Evolutionary conservation across 2,797 vertebrate species (phyloP).

Genomic region (Apogon hyalosoma): DNA sequence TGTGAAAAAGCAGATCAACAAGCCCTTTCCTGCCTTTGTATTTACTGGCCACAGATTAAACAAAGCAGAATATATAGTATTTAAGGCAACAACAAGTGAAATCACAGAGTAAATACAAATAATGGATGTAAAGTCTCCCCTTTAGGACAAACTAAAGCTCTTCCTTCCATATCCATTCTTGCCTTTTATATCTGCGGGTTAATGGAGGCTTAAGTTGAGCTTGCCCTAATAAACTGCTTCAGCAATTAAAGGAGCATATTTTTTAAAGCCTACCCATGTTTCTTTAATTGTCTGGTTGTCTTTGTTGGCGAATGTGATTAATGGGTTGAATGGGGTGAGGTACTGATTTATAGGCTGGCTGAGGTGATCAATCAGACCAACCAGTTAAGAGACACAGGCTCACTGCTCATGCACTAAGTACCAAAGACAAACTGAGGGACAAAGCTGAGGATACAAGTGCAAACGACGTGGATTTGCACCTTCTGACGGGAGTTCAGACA

Average conservation of each 20-base stretch:
- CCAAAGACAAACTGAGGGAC: slow-evolving; percentile 29
- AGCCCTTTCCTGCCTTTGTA: background rate
- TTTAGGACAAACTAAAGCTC: slow-evolving; percentile 12
- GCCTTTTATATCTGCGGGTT: slow-evolving; percentile 57
- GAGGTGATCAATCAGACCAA: slow-evolving; percentile 73
- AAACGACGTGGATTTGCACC: slow-evolving; percentile 14
- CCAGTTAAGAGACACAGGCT: slow-evolving; percentile 50
- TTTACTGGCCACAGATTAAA: background rate
- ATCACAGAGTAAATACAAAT: background rate
- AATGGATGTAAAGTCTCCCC: slow-evolving; percentile 6
- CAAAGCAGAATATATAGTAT: background rate
- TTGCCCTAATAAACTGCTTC: slow-evolving; percentile 66
- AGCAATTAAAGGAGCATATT: slow-evolving; percentile 77
- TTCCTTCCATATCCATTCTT: background rate
- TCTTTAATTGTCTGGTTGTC: slow-evolving; percentile 73
- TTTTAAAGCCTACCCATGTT: slow-evolving; percentile 58
- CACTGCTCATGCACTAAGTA: slow-evolving; percentile 58
- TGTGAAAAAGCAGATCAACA: too few relatives aligned
- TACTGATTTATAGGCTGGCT: slow-evolving; percentile 70
- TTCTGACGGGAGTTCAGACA: slow-evolving; percentile 10
- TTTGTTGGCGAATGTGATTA: slow-evolving; percentile 71
- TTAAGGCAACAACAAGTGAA: background rate
- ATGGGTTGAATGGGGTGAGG: slow-evolving; percentile 52
- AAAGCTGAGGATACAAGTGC: background rate
- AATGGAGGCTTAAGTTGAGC: slow-evolving; percentile 60